Evolutionary conservation across 2,888 invertebrate species (phyloP), one percentile per base, ranked within the genome.

Genomic region (Crepidodera aurea): DNA sequence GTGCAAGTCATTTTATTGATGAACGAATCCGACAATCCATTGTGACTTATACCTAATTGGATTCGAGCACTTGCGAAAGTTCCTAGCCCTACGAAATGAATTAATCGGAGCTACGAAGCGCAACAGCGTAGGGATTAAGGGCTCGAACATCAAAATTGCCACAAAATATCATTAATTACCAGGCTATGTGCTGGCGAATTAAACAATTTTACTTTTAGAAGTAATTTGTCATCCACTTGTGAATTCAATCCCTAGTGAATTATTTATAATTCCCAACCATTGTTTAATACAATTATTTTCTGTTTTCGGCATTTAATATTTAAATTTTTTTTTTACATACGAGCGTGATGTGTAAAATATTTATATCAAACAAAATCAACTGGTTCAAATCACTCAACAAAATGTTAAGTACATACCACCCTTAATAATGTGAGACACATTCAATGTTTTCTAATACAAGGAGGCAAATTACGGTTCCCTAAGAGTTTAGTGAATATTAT

Each of bases 21-120:
- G 69, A 54, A 69, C 64, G 69, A 67, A 60, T 61, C 66, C 42
- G 51, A 65, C 69, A 69, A 69, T 66, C 65, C 67, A 76, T 76
- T 78, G 76, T 78, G 79, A 79, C 78, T 79, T 75, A 73, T 73
- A 73, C 73, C 77, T 79, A 79, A 79, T 79, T 79, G 78, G 78
- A 78, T 77, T 76, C 71, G 72, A 72, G 74, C 71, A 72, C 69
- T 71, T 71, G 69, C 69, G 68, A 70, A 69, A 72, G 72, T 71
- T 71, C 57, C 48, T 37, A 39, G 48, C 57, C 70, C 72, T 70
- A 70, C 68, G 74, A 77, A 77, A 78, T 77, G 76, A 77, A 78
- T 78, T 77, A 77, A 76, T 75, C 71, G 72, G 73, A 74, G 67
- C 72, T 70, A 71, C 75, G 74, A 70, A 70, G 76, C 75, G 76